These are phyloP conservation scores for Bufo gargarizans DNA, from an alignment of 2,113 vertebrate genomes.

Conservation along the genomic window DNA sequence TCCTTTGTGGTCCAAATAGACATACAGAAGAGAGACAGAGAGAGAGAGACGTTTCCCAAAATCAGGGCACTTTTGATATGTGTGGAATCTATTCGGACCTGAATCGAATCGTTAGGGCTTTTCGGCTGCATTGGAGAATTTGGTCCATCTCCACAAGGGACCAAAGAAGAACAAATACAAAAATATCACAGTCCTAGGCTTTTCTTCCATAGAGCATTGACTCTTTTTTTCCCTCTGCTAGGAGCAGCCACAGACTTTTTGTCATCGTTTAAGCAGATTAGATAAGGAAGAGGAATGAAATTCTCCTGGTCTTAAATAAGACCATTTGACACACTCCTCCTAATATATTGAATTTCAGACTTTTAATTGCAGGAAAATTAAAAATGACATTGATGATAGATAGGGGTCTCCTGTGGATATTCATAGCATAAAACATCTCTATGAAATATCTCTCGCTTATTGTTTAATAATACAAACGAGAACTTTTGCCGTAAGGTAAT, in stretches of 20 bases:
- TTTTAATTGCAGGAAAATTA: slow-evolving; percentile 40
- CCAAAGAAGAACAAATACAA: background rate
- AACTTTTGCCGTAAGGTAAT: slow-evolving; percentile 7
- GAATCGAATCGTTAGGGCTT: too few relatives aligned
- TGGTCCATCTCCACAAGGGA: too few relatives aligned
- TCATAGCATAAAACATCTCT: slow-evolving; percentile 43
- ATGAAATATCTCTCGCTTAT: slow-evolving; percentile 32
- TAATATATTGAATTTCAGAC: slow-evolving; percentile 42
- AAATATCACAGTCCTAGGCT: background rate
- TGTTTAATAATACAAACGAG: slow-evolving; percentile 28
- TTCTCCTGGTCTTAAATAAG: background rate
- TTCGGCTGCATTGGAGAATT: too few relatives aligned
- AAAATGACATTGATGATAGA: slow-evolving; percentile 45
- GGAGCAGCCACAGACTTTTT: slow-evolving; percentile 3
- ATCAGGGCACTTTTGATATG: too few relatives aligned
- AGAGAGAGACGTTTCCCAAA: too few relatives aligned
- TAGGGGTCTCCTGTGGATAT: background rate
- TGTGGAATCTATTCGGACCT: too few relatives aligned
- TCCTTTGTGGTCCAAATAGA: background rate
- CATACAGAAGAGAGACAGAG: background rate
- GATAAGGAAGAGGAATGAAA: slow-evolving; percentile 36
- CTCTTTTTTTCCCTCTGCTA: background rate
- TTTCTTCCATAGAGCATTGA: background rate
- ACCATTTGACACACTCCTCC: slow-evolving; percentile 6
- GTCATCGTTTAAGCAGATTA: slow-evolving; percentile 4